Base-by-base conservation (phyloP, 2,888 invertebrate species). In the Phortica magna region DNA sequence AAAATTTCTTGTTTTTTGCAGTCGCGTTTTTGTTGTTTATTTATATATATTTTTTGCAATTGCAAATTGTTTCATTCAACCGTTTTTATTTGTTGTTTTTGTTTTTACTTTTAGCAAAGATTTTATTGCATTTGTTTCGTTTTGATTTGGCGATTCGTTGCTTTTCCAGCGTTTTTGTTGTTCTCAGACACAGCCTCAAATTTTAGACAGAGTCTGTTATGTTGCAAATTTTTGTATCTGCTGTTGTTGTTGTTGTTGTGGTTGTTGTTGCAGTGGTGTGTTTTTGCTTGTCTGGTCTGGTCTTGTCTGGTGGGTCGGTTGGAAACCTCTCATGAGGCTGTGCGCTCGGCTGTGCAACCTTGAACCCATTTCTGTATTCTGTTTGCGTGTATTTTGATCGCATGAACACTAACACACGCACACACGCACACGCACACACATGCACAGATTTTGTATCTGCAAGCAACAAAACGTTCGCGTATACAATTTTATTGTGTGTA, bases 1-100 rank as follows among this genome's bases (percentile, higher is more conserved):
- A 78, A 76, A 74, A 79, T 80, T 76, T 67, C 83, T 81, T 88
- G 70, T 84, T 88, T 80, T 84, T 83, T 64, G 22, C 39, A 31
- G 43, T 68, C n/a, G 42, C n/a, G 39, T 55, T 48, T 71, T 71
- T 71, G 48, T 53, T 71, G 9, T 71, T 31, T 31, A n/a, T 22
- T 39, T 14, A 3, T 39, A 1, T 55, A 5, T 55, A 31, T 22
- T 55, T 53, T 17, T 31, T 71, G 22, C 1, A 14, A 53, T 71
- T 71, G 70, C 68, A 43, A 68, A 68, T 68, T 68, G 68, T 68
- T 68, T 68, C 19, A 43, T 68, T 22, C 6, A 17, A 12, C 17
- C 17, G 43, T 48, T 68, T 48, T 68, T n/a, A n/a, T n/a, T 68
- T 68, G 22, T 68, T n/a, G 42, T 43, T 70, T 22, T 48, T 70